phyloP scores from a whole-genome alignment of 2,113 vertebrate genomes.

The Boulengeromyrus knoepffleri region DNA sequence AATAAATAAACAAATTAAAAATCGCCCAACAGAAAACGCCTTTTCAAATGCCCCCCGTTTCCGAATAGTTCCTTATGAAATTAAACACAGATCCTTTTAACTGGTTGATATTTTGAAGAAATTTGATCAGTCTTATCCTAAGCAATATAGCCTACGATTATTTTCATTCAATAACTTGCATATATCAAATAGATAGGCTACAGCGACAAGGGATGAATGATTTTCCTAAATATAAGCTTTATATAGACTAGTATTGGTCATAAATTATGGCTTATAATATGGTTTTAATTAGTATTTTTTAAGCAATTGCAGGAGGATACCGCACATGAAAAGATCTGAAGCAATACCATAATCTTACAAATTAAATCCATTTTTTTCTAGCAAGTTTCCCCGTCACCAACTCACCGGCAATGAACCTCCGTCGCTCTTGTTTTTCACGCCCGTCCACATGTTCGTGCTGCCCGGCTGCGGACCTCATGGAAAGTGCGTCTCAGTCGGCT shows the following conservation, averaged over 20 bases:
- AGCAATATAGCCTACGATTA: background rate
- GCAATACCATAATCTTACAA: background rate
- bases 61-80: background rate
- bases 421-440: background rate
- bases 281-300: background rate
- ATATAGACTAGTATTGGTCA: background rate
- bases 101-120: background rate
- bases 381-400: background rate
- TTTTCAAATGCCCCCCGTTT: background rate
- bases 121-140: background rate
- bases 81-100: background rate
- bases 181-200: background rate
- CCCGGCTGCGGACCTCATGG: background rate
- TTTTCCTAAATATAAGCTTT: background rate
- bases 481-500: background rate
- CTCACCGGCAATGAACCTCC: constrained; percentile 3
- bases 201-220: background rate
- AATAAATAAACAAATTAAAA: background rate
- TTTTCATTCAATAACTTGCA: background rate
- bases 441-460: constrained; percentile 1
- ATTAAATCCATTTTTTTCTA: background rate
- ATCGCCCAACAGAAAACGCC: background rate
- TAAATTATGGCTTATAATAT: background rate
- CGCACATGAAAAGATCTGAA: background rate
- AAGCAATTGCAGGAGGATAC: background rate